Evolutionary conservation across 2,113 vertebrate species (phyloP).

Genomic region (Octodon degus): DNA sequence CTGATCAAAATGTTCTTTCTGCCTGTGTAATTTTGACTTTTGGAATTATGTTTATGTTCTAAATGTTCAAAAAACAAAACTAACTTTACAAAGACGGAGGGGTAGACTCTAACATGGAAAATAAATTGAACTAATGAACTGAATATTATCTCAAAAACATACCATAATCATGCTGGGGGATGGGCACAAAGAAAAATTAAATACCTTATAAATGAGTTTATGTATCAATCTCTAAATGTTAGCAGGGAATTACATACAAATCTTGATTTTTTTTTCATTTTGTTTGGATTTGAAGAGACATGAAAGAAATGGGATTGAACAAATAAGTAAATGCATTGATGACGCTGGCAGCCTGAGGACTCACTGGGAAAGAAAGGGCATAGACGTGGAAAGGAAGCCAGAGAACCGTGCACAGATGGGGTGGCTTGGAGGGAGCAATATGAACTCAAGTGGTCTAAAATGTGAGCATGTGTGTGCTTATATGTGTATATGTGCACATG

Average conservation of each 20-base stretch:
- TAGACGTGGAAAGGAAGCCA: background rate
- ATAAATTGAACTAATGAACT: background rate
- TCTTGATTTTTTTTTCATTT: background rate
- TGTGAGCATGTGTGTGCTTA: background rate
- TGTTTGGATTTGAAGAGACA: background rate
- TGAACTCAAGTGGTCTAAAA: background rate
- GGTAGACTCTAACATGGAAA: background rate
- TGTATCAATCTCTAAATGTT: background rate
- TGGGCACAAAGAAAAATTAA: background rate
- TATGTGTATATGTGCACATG: background rate
- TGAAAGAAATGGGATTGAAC: background rate
- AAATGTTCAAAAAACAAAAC: constrained; percentile 50
- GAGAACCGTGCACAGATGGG: background rate
- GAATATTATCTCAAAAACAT: constrained; percentile 9
- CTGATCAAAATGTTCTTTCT: background rate
- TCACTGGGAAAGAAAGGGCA: background rate
- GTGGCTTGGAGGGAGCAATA: background rate
- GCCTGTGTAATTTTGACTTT: background rate
- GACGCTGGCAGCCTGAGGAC: background rate
- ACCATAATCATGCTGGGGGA: background rate
- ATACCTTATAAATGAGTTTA: background rate
- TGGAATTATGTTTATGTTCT: background rate
- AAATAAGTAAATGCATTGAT: background rate
- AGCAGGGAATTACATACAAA: background rate
- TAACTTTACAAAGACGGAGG: background rate